Evolutionary conservation across 2,797 vertebrate genomes (phyloP).

Genomic region (Alosa sapidissima): DNA sequence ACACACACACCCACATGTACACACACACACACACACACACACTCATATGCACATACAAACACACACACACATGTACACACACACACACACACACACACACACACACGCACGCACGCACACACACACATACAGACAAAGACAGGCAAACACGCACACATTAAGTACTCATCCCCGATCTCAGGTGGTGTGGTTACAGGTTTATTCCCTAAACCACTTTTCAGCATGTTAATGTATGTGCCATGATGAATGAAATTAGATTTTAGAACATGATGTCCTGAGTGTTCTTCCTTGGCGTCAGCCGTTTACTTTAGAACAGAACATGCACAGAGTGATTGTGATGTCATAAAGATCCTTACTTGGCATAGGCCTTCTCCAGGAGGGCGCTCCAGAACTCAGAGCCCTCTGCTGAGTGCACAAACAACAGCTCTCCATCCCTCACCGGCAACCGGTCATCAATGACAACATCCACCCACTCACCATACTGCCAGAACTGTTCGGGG

Average conservation of each 20-base stretch:
- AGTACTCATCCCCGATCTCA: no score
- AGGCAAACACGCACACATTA: no score
- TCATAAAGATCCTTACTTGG: slow-evolving; percentile 73
- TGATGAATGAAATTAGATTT: no score
- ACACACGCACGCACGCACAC: no score
- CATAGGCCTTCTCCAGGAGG: slow-evolving; percentile 82
- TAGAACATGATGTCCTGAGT: no score
- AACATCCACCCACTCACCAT: slow-evolving; percentile 81
- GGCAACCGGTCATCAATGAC: slow-evolving; percentile 83
- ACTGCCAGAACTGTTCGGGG: slow-evolving; percentile 81
- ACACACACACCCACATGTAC: not conserved
- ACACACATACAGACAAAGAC: no score
- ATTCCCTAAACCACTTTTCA: no score
- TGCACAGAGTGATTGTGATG: not conserved
- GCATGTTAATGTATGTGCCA: no score
- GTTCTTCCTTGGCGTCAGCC: no score
- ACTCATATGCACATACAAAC: not conserved
- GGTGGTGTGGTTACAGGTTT: no score
- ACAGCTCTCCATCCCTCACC: slow-evolving; percentile 75
- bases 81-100: no score
- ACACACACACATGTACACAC: not conserved
- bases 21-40: not conserved
- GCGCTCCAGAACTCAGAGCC: slow-evolving; percentile 82
- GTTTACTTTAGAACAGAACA: no score
- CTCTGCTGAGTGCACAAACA: slow-evolving; percentile 81